phyloP scores from a whole-genome alignment of 2,888 invertebrate genomes.

The Antitype chi region DNA sequence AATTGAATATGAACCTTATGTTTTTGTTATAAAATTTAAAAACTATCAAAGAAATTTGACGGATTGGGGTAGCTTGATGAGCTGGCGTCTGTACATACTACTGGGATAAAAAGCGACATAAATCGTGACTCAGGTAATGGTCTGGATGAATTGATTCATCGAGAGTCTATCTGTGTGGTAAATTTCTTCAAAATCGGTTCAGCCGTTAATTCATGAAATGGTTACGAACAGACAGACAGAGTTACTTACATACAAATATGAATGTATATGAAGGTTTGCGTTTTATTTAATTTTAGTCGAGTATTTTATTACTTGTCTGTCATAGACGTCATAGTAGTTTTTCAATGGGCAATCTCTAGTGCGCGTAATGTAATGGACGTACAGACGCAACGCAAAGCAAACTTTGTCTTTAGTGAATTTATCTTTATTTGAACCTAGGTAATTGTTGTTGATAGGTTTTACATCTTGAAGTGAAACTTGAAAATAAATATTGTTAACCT shows the following conservation, averaged over 20 bases:
- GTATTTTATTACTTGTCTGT: neutral
- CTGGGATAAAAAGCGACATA: neutral
- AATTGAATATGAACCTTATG: too few species aligned
- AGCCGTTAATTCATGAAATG: neutral
- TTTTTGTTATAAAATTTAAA: too few species aligned
- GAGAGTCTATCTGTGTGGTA: neutral
- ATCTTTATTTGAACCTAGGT: conserved; percentile 60
- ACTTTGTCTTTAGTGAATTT: conserved; percentile 64
- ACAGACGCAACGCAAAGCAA: conserved; percentile 73
- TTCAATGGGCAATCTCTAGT: conserved; percentile 34
- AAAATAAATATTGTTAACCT: conserved; percentile 10
- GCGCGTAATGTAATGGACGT: conserved; percentile 66
- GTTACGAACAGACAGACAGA: neutral
- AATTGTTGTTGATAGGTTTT: conserved; percentile 35
- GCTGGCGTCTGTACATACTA: too few species aligned
- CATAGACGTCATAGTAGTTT: neutral
- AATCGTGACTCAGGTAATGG: neutral
- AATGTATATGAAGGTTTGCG: neutral
- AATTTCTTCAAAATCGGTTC: neutral
- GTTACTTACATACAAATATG: too few species aligned
- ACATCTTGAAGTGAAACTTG: conserved; percentile 11
- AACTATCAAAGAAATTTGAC: too few species aligned
- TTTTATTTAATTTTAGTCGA: conserved; percentile 25
- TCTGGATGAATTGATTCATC: too few species aligned
- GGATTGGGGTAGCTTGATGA: too few species aligned